Evolutionary conservation across 1,140 invertebrate genomes (phyloP).

Genomic region (Cotesia chilonis): DNA sequence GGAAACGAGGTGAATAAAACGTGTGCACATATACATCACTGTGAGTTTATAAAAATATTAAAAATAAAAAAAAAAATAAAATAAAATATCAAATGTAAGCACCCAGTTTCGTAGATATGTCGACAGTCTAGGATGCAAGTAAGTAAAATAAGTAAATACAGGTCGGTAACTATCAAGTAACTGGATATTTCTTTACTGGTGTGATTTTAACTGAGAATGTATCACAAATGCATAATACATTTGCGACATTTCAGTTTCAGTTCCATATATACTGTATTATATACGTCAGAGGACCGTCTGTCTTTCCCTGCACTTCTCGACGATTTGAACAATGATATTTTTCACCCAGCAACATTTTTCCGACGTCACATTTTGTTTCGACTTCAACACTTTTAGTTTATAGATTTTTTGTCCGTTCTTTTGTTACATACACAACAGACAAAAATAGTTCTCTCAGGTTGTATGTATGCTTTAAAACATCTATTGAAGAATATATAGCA

Average conservation of each 20-base stretch:
- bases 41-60: slow-evolving; percentile 20
- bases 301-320: neutral
- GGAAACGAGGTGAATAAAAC: slow-evolving; percentile 19
- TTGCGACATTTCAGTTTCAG: slow-evolving; percentile 7
- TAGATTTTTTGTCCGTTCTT: neutral
- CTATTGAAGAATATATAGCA: too few species aligned
- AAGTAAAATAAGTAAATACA: too few species aligned
- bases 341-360: neutral
- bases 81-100: too few species aligned
- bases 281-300: neutral
- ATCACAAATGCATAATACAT: slow-evolving; percentile 27
- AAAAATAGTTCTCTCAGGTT: too few species aligned
- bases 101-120: too few species aligned
- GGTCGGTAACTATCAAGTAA: neutral
- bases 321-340: neutral
- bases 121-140: too few species aligned
- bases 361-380: neutral
- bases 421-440: neutral
- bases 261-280: too few species aligned
- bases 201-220: slow-evolving; percentile 10
- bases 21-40: neutral
- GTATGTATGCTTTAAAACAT: too few species aligned
- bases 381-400: neutral
- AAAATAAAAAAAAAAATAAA: too few species aligned
- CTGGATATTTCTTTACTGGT: slow-evolving; percentile 14